These are phyloP conservation scores for Pseudorhombus dupliciocellatus DNA, from an alignment of 2,113 vertebrate species.

Conservation along the genomic window DNA sequence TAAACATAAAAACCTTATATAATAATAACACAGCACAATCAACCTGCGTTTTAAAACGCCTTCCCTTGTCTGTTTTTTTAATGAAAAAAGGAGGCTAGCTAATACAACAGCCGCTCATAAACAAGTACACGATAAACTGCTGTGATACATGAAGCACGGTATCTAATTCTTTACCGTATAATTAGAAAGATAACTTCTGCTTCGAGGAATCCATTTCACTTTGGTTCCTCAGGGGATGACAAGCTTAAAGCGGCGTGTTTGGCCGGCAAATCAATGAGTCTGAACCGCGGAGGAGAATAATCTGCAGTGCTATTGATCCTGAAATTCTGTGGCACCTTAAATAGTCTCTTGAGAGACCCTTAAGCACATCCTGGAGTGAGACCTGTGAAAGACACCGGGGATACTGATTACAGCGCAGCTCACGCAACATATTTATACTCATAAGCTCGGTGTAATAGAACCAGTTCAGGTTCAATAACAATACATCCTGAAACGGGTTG, in stretches of 20 bases:
- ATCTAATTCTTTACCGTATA: constrained; percentile 25
- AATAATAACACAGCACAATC: too few relatives aligned
- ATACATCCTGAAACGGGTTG: not conserved
- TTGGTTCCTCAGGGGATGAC: constrained; percentile 13
- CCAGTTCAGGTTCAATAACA: not conserved
- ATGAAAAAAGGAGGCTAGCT: not conserved
- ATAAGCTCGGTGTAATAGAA: not conserved
- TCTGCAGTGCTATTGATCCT: constrained; percentile 48
- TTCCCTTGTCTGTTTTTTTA: too few relatives aligned
- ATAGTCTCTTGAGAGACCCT: constrained; percentile 38
- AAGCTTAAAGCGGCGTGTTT: constrained; percentile 49
- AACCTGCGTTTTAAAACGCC: too few relatives aligned
- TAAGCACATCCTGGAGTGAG: constrained; percentile 21
- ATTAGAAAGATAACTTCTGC: constrained; percentile 23
- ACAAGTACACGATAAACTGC: not conserved
- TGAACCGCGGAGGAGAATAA: constrained; percentile 44
- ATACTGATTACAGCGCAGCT: not conserved
- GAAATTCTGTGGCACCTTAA: constrained; percentile 44
- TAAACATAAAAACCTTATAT: too few relatives aligned
- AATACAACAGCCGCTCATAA: not conserved
- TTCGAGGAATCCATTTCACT: constrained; percentile 28
- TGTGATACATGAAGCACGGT: not conserved
- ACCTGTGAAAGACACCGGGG: constrained; percentile 14
- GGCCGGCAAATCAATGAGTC: constrained; percentile 53
- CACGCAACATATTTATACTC: not conserved